phyloP scores from a whole-genome alignment of 2,888 invertebrate species.

The Macaria notata region DNA sequence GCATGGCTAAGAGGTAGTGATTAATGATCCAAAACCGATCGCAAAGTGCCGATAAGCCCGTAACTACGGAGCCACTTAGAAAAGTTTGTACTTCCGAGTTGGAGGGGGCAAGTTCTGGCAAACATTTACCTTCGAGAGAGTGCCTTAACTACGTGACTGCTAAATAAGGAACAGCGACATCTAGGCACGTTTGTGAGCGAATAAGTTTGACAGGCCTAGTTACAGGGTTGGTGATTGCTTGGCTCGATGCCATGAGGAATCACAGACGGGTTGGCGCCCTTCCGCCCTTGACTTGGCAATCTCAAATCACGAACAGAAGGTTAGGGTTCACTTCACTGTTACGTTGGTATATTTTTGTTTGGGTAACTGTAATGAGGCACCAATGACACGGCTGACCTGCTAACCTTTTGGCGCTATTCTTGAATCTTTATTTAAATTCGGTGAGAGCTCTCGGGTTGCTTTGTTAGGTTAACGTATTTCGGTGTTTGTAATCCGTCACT shows the following conservation, averaged over 20 bases:
- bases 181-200: constrained; percentile 14
- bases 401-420: constrained; percentile 23
- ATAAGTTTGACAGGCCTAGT: constrained; percentile 21
- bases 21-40: constrained; percentile 12
- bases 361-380: constrained; percentile 14
- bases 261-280: constrained; percentile 32
- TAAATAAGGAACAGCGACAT: constrained; percentile 14
- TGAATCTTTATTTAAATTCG: constrained; percentile 12
- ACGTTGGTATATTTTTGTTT: constrained; percentile 11
- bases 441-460: background rate
- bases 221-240: constrained; percentile 11
- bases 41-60: constrained; percentile 15
- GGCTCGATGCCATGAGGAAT: constrained; percentile 29
- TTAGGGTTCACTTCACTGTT: constrained; percentile 15
- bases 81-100: constrained; percentile 22
- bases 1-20: constrained; percentile 14
- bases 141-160: constrained; percentile 19
- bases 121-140: constrained; percentile 31
- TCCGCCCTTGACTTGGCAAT: constrained; percentile 29
- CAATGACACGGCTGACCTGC: constrained; percentile 15
- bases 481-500: background rate
- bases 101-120: constrained; percentile 25
- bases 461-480: constrained; percentile 6
- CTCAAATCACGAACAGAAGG: constrained; percentile 22
- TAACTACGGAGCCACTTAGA: constrained; percentile 11